Base-by-base conservation (phyloP, 2,113 vertebrate species). In the Athene noctua region DNA sequence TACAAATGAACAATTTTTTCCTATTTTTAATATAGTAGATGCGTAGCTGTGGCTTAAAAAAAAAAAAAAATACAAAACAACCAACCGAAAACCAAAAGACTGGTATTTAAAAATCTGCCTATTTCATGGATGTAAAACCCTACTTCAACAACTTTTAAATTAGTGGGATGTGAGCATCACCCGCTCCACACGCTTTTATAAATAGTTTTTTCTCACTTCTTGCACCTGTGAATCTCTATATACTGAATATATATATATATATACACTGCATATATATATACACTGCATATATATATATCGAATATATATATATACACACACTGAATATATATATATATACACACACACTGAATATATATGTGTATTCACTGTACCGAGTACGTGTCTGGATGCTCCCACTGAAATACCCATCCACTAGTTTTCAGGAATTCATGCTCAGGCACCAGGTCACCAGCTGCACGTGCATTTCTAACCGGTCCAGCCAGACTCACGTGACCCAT, bases 171-270 rank as follows among this genome's bases (percentile, higher is more conserved):
- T 8, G 62, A 63, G 66, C 88, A 82, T 8, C 52, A 18, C 11
- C 13, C 51, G 12, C 14, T 5, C 15, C 40, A 3, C 25, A 0
- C 1, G 2, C 16, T 0, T 1, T 13, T 2, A 21, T 0, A 13
- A 21, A 22, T 11, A 22, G 22, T 29, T 72, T 18, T 19, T 47
- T 29, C 65, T 65, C 63, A 8, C 61, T 23, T 9, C 32, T 44
- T 26, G 15, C 78, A 6, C 12, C 44, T 46, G 7, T 15, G 36
- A 36, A 5, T 40, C 71, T 16, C 57, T 54, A 16, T 18, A 13
- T 2, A 11, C 20, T 15, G 54, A 8, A 6, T 7, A 38, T 38
- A 23, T 49, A 15, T 25, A 5, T 6, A 19, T 2, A 23, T 44
- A 15, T 17, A 4, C 44, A 44, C 44, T 44, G 44, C 16, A 44